These are phyloP conservation scores for Lutjanus erythropterus DNA, from an alignment of 2,113 vertebrate genomes.

Conservation along the genomic window DNA sequence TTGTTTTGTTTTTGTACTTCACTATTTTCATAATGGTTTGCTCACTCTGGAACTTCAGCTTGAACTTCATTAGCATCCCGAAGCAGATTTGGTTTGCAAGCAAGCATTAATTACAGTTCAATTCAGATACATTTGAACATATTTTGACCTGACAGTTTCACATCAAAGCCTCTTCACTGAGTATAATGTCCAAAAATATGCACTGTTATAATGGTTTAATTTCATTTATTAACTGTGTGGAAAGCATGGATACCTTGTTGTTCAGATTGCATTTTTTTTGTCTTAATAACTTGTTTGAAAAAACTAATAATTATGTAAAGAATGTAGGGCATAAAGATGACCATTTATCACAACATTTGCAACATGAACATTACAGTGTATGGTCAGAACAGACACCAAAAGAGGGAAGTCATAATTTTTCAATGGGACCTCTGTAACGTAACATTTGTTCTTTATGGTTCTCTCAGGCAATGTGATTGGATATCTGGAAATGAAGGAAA, in stretches of 20 bases:
- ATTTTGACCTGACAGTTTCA: neutral
- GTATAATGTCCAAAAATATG: neutral
- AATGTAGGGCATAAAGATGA: no score
- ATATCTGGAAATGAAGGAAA: no score
- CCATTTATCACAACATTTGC: no score
- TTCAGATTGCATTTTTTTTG: neutral
- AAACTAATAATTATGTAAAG: no score
- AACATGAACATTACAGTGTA: neutral
- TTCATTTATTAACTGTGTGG: no score
- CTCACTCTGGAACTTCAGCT: neutral
- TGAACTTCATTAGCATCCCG: neutral
- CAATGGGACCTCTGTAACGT: no score
- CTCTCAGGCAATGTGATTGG: no score
- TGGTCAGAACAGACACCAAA: no score
- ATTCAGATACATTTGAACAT: neutral
- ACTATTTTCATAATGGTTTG: slow-evolving; percentile 5
- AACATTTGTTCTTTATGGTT: no score
- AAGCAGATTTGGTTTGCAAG: slow-evolving; percentile 14
- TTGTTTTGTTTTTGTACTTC: neutral
- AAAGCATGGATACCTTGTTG: neutral
- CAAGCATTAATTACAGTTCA: neutral
- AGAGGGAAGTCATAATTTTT: no score
- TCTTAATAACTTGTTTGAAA: neutral
- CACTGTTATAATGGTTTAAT: neutral
- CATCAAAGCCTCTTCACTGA: no score